Evolutionary conservation across 2,888 invertebrate species (phyloP), one percentile per base, ranked within the genome.

Genomic region (Dasypolia templi): DNA sequence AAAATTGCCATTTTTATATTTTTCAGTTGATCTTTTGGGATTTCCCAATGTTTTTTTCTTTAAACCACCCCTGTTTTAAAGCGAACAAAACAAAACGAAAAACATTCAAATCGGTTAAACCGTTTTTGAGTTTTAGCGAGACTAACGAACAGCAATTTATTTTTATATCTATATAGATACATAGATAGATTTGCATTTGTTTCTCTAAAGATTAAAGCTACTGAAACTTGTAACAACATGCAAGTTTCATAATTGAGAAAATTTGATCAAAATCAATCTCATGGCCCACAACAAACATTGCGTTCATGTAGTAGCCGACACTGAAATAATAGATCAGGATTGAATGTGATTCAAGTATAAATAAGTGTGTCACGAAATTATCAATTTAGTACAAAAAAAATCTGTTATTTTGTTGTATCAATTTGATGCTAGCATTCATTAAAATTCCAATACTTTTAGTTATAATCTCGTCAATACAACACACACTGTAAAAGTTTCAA

Each of bases 401-500:
- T n/a, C n/a, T n/a, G n/a, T 17, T 12, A 51, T 29, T 29, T 64
- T 14, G 6, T 2, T n/a, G 1, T 22, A 32, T 59, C 19, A 32
- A 32, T 42, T 26, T 35, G 7, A 22, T 44, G 14, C 1, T 58
- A 19, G 12, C 26, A 39, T 29, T 35, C n/a, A 68, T 32, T 6
- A 26, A 19, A 66, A 51, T 35, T 11, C 12, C 46, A 49, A 67
- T 62, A 14, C 29, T 74, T 56, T 74, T 26, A 74, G 39, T 42
- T 14, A 14, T 49, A 64, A 72, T 39, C 17, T 42, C 61, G 17
- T 72, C 39, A 49, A 26, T 59, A n/a, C 19, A 32, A 42, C 22
- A 56, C 26, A 46, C 49, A 63, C n/a, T 78, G 29, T 11, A 42
- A 29, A 35, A 64, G 29, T 62, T 75, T 32, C 14, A 62, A 65